Conservation (phyloP, 2,888 invertebrate genomes). For the Platypus cylindrus region DNA sequence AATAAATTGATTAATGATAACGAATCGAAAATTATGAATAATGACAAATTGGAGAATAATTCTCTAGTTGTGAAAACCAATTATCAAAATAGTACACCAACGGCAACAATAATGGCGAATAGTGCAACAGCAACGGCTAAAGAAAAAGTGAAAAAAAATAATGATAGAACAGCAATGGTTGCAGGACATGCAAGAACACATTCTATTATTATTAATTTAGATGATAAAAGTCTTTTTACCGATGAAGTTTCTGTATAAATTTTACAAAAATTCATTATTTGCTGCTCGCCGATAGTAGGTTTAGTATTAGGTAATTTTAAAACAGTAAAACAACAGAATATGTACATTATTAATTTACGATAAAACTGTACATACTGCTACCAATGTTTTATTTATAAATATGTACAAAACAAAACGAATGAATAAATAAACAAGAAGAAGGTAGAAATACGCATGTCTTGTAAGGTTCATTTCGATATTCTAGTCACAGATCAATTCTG, state of each 20-base stretch:
- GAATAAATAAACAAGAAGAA: too few relatives aligned
- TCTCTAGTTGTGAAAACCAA: conserved; percentile 5
- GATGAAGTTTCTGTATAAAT: conserved; percentile 68
- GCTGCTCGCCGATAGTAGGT: too few relatives aligned
- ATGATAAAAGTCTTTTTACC: conserved; percentile 68
- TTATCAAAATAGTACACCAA: conserved; percentile 4
- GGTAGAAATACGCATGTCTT: too few relatives aligned
- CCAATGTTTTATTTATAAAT: too few relatives aligned
- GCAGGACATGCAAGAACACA: conserved; percentile 61
- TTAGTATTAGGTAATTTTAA: too few relatives aligned
- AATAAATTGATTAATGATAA: background rate
- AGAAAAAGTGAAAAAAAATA: conserved; percentile 17
- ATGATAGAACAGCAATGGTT: conserved; percentile 30
- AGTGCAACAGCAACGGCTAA: conserved; percentile 18
- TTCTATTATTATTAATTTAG: conserved; percentile 67
- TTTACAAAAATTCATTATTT: too few relatives aligned
- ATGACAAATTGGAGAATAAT: conserved; percentile 15
- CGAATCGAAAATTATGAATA: conserved; percentile 22
- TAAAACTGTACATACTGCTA: too few relatives aligned
- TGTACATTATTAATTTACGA: too few relatives aligned
- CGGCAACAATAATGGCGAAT: conserved; percentile 2
- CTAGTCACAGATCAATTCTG: too few relatives aligned
- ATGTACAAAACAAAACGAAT: too few relatives aligned
- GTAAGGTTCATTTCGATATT: too few relatives aligned
- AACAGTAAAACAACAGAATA: too few relatives aligned